Base-by-base conservation (phyloP, 2,113 vertebrate species). In the Edolisoma coerulescens region DNA sequence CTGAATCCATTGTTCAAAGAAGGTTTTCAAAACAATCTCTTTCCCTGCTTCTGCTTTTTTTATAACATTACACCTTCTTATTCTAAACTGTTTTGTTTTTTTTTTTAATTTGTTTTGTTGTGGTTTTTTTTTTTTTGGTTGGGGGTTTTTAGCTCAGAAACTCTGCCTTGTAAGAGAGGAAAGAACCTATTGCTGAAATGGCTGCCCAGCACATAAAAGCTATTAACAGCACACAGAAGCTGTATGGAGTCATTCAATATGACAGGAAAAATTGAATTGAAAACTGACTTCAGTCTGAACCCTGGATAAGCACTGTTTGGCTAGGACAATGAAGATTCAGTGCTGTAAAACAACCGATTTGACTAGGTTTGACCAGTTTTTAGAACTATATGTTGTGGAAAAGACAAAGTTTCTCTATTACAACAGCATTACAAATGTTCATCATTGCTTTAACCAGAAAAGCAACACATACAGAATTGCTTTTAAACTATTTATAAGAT, bases 21-120 rank as follows among this genome's bases (percentile, higher is more conserved):
- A 17, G 5, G 13, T 45, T 68, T 95, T 77, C 18, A 73, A 84
- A 93, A 77, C 2, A 50, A 23, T 60, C 10, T 91, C 53, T 41
- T 41, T 41, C 21, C 35, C 20, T 5, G 1, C n/a, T 77, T 84
- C n/a, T 11, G 1, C 45, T 84, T 70, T 32, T 89, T 89, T 74
- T 70, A 61, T 7, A 27, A 5, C 50, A 57, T 74, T 65, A 27
- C 19, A 74, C 3, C 19, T 52, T 70, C n/a, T 26, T 7, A 56
- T 70, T 81, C 33, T 63, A 61, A 33, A 65, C 9, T 10, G 9
- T 4, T 57, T 70, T 41, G 11, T 7, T 54, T n/a, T 28, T 0
- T 0, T 0, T 0, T 35, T 77, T 30, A 2, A 42, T 59, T 39
- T 81, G 11, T 47, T 57, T 47, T 42, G 3, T 22, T 60, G 26